Evolutionary conservation across 1,140 invertebrate species (phyloP).

Genomic region (Goniozus legneri): DNA sequence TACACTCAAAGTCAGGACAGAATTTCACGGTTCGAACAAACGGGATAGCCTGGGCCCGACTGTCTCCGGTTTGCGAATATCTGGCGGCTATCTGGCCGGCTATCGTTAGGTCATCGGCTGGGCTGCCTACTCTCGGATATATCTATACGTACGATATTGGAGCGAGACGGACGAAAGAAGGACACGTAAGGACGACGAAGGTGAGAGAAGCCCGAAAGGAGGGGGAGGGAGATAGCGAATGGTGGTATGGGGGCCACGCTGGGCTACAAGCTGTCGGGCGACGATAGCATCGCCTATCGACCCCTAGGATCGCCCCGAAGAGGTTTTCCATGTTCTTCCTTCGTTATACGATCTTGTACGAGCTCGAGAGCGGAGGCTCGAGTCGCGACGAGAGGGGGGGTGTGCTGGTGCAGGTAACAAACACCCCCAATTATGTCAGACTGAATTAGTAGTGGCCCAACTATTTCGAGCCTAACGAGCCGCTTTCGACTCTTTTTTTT

Average conservation of each 20-base stretch:
- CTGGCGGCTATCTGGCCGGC: conserved; percentile 37
- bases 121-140: conserved; percentile 22
- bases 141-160: conserved; percentile 9
- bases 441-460: conserved; percentile 50
- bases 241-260: conserved; percentile 26
- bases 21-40: conserved; percentile 31
- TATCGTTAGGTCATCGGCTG: conserved; percentile 42
- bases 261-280: conserved; percentile 45
- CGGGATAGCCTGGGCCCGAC: conserved; percentile 19
- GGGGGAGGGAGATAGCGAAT: conserved; percentile 18
- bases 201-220: conserved; percentile 15
- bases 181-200: background rate
- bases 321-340: conserved; percentile 55
- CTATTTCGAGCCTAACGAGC: conserved; percentile 44
- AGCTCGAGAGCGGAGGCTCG: too few relatives aligned
- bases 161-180: background rate
- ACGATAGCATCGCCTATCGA: conserved; percentile 52
- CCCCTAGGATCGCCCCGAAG: conserved; percentile 45
- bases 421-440: conserved; percentile 53
- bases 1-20: conserved; percentile 32
- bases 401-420: conserved; percentile 50
- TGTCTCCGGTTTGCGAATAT: conserved; percentile 42
- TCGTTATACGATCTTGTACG: conserved; percentile 52
- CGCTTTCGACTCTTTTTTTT: conserved; percentile 20
- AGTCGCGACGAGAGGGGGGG: conserved; percentile 34